Conservation (phyloP, 2,888 invertebrate species). For the Phengaris alcon region DNA sequence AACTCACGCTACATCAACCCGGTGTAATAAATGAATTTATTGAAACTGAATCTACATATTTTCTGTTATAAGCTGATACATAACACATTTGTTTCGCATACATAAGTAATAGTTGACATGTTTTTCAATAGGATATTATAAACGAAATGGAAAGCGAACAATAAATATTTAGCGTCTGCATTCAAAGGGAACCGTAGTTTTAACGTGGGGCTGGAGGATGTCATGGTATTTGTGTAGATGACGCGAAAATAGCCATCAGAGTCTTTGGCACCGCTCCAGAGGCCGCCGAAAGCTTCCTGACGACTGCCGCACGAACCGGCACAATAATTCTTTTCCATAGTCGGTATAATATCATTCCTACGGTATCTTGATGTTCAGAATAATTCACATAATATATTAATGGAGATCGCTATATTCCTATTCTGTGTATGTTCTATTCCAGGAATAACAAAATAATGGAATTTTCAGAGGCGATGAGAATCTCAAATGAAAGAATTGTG, state of each 20-base stretch:
- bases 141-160: conserved; percentile 17
- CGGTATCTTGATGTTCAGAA: neutral
- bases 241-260: conserved; percentile 72
- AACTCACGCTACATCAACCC: neutral
- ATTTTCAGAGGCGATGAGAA: neutral
- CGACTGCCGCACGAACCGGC: conserved; percentile 41
- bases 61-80: neutral
- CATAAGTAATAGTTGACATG: conserved; percentile 2
- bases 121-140: neutral
- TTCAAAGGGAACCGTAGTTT: conserved; percentile 14
- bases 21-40: neutral
- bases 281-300: conserved; percentile 63
- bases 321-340: conserved; percentile 29
- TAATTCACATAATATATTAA: conserved; percentile 24
- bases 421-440: conserved; percentile 6
- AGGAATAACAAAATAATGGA: conserved; percentile 1
- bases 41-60: neutral
- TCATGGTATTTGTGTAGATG: conserved; percentile 65
- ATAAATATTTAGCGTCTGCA: conserved; percentile 26
- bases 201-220: conserved; percentile 44
- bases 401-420: neutral
- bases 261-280: conserved; percentile 69
- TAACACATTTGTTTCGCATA: neutral
- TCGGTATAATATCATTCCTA: conserved; percentile 15
- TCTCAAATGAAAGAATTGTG: neutral